Conservation (phyloP, 2,113 vertebrate genomes). For the Salvelinus namaycush region DNA sequence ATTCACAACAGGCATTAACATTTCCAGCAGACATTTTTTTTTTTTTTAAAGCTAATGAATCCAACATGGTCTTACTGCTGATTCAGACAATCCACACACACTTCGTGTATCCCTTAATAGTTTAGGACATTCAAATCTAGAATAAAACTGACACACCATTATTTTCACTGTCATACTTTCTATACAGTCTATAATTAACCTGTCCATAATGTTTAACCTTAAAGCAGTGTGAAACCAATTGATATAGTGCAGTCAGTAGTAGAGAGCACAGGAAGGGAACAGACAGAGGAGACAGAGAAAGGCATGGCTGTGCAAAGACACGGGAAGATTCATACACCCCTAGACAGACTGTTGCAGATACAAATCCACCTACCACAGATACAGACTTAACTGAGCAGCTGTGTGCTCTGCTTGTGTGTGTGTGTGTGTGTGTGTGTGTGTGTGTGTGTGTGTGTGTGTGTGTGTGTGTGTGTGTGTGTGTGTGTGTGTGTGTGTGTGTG, state of each 20-base stretch:
- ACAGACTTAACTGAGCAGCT: too few species aligned
- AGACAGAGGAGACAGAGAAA: neutral
- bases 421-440: too few species aligned
- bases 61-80: neutral
- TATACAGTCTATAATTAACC: neutral
- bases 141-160: neutral
- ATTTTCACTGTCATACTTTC: neutral
- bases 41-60: neutral
- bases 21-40: neutral
- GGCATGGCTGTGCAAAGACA: neutral
- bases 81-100: neutral
- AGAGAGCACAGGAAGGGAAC: constrained; percentile 42
- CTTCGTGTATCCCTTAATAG: neutral
- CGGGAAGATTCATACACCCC: neutral
- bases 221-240: neutral
- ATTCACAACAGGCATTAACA: constrained; percentile 16
- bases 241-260: neutral
- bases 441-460: too few species aligned
- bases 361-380: neutral
- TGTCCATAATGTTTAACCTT: neutral
- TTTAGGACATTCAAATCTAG: neutral
- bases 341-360: neutral
- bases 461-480: too few species aligned
- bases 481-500: neutral
- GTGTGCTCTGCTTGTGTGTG: neutral